phyloP scores from a whole-genome alignment of 2,113 vertebrate genomes.

The Corythornis cristatus region DNA sequence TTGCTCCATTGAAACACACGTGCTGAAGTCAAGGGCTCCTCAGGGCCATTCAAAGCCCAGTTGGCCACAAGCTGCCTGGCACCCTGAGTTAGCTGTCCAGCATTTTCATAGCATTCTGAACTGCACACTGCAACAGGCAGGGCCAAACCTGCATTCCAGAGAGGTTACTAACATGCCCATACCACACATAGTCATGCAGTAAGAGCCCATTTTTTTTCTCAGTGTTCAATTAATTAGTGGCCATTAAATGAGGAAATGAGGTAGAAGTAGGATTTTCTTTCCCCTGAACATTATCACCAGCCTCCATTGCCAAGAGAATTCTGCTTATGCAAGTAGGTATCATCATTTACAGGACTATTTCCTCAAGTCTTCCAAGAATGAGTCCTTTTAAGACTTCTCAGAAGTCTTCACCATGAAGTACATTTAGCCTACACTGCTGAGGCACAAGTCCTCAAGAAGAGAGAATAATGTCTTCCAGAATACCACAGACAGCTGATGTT shows the following conservation, averaged over 20 bases:
- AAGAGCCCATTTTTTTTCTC: background rate
- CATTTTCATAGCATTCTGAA: background rate
- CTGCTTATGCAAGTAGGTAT: constrained; percentile 46
- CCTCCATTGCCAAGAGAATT: background rate
- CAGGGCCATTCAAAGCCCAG: background rate
- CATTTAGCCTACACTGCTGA: constrained; percentile 11
- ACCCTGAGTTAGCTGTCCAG: background rate
- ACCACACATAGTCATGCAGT: background rate
- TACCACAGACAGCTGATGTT: constrained; percentile 36
- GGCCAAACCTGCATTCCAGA: constrained; percentile 48
- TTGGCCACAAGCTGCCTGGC: background rate
- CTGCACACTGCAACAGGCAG: background rate
- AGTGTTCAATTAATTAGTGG: constrained; percentile 2
- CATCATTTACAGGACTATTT: constrained; percentile 50
- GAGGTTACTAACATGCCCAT: background rate
- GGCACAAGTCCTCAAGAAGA: constrained; percentile 7
- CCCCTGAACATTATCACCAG: constrained; percentile 6
- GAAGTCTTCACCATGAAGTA: constrained; percentile 51
- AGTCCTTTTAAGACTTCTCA: constrained; percentile 62
- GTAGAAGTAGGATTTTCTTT: constrained; percentile 13
- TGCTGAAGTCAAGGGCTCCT: background rate
- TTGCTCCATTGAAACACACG: background rate
- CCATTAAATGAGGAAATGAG: constrained; percentile 31
- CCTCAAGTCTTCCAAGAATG: constrained; percentile 56
- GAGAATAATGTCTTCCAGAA: constrained; percentile 51